These are phyloP conservation scores for Alfaro cultratus DNA, from an alignment of 2,797 vertebrate genomes.

Conservation along the genomic window DNA sequence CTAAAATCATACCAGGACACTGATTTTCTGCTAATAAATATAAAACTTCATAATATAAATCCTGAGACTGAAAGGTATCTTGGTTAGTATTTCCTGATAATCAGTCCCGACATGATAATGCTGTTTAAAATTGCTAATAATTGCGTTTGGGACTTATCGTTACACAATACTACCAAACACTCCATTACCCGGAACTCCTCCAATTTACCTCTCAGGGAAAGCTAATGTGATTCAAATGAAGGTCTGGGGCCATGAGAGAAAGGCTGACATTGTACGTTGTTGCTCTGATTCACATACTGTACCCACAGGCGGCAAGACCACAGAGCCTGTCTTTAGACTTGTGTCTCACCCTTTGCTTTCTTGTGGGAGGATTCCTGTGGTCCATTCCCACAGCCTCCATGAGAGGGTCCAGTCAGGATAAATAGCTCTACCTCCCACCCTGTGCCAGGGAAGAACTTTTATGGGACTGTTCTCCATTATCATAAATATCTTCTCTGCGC, in stretches of 20 bases:
- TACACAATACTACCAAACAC: slow-evolving; percentile 61
- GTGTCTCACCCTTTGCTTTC: slow-evolving; percentile 63
- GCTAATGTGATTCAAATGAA: slow-evolving; percentile 32
- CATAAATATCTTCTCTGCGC: slow-evolving; percentile 8
- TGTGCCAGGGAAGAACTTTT: slow-evolving; percentile 26
- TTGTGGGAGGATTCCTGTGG: slow-evolving; percentile 60
- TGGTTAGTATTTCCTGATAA: neutral
- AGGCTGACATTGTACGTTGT: slow-evolving; percentile 43
- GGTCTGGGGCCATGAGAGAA: slow-evolving; percentile 60
- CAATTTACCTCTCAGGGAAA: slow-evolving; percentile 20
- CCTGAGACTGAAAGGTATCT: neutral
- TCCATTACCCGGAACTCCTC: slow-evolving; percentile 17
- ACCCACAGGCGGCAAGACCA: slow-evolving; percentile 58
- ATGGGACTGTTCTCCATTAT: slow-evolving; percentile 4
- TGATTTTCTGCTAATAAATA: neutral
- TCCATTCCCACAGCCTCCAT: slow-evolving; percentile 75
- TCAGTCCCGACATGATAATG: neutral
- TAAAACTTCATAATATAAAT: neutral
- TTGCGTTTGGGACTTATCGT: neutral
- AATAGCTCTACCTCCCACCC: slow-evolving; percentile 45
- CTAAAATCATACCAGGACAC: neutral
- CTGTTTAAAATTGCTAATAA: neutral
- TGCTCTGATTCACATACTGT: slow-evolving; percentile 41
- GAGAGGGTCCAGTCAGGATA: slow-evolving; percentile 50
- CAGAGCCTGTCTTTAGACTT: slow-evolving; percentile 55